Evolutionary conservation across 2,113 vertebrate species (phyloP), one percentile per base, ranked within the genome.

Genomic region (Loxodonta africana): DNA sequence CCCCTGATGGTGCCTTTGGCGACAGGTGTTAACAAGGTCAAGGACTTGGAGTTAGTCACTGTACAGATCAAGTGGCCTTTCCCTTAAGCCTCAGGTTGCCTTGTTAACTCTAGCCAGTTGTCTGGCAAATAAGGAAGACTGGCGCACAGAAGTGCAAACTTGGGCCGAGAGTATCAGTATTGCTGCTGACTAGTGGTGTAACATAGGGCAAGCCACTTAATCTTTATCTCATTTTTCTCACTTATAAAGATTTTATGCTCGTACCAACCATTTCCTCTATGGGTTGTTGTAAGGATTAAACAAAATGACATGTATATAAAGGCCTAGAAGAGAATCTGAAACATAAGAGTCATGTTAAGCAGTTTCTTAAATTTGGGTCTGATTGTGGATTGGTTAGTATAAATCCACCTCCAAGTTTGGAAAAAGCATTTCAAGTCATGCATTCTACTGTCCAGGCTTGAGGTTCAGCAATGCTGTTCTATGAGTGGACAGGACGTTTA

Each of bases 1-100:
- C 5, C 15, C 46, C 41, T 23, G 41, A 63, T 5, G 23, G 53
- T 71, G 65, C 62, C 85, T 92, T 91, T 92, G 73, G 78, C 67
- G 78, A 88, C 53, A 83, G 69, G 81, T 92, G 92, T 92, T 94
- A 94, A 91, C 0, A 10, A 86, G 80, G 83, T 81, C 88, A 95
- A 94, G 86, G 88, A 37, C 82, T 90, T 65, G n/a, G 46, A 95
- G 51, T 80, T 95, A 97, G 91, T 89, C 92, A 87, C 28, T 65
- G 33, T 46, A 30, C 8, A 51, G 65, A 69, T 20, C 65, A 77
- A 41, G 23, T 33, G 48, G 25, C 78, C 89, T 94, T 94, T 76
- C 25, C 26, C n/a, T 41, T 26, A 82, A 51, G 53, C 53, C 8
- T 51, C 60, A 88, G 94, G 46, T 84, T 95, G 51, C 53, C 48